Conservation (phyloP, 2,113 vertebrate species). For the Dasyurus viverrinus region DNA sequence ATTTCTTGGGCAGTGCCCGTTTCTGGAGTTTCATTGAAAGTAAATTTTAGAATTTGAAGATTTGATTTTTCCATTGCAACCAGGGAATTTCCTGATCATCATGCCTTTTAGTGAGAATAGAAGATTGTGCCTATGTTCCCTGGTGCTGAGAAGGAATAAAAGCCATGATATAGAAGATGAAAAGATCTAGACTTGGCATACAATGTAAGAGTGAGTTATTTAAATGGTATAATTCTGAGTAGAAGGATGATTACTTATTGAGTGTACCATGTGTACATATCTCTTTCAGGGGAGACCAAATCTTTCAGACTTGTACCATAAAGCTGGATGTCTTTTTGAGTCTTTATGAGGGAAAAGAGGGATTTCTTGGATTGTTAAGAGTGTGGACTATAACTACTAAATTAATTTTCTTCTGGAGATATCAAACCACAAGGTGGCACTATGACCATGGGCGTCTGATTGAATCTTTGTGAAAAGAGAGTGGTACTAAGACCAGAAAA, state of each 20-base stretch:
- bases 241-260: no score
- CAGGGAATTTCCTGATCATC: neutral
- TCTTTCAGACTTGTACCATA: neutral
- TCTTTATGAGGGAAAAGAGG: neutral
- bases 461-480: neutral
- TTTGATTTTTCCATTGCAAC: neutral
- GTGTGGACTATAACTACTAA: neutral
- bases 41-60: neutral
- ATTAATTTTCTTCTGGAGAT: neutral
- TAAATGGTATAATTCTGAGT: no score
- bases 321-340: neutral
- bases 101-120: no score
- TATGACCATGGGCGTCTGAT: neutral
- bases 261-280: neutral
- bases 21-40: neutral
- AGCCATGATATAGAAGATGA: no score
- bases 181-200: no score
- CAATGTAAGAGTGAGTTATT: no score
- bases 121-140: no score
- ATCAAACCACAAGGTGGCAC: neutral
- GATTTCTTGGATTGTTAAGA: neutral
- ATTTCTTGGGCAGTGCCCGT: neutral
- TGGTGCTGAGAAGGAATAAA: no score
- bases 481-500: neutral
- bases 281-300: neutral